phyloP scores from a whole-genome alignment of 1,140 invertebrate species.

The Drosophila ohnishii region DNA sequence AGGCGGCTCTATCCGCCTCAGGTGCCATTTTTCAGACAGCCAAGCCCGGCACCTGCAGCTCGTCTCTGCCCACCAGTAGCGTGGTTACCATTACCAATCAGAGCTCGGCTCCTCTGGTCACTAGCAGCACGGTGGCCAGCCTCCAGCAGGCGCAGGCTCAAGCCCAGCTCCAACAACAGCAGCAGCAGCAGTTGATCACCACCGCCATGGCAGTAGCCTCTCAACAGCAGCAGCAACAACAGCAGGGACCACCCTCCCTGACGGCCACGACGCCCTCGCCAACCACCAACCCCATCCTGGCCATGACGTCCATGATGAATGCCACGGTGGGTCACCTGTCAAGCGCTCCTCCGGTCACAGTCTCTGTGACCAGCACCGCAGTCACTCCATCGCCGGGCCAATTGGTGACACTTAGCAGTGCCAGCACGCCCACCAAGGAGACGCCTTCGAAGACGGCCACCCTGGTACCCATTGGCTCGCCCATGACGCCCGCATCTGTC shows the following conservation, averaged over 20 bases:
- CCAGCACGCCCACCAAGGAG: slow-evolving; percentile 61
- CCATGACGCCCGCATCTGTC: slow-evolving; percentile 17
- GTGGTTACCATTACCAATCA: slow-evolving; percentile 79
- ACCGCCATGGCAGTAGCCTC: slow-evolving; percentile 58
- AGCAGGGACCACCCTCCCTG: slow-evolving; percentile 40
- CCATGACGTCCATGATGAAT: slow-evolving; percentile 82
- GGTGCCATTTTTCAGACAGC: slow-evolving; percentile 64
- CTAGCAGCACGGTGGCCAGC: slow-evolving; percentile 66
- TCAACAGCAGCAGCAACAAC: slow-evolving; percentile 57
- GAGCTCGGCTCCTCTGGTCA: slow-evolving; percentile 65
- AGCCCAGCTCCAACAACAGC: slow-evolving; percentile 59
- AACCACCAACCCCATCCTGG: slow-evolving; percentile 76
- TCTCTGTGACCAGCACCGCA: slow-evolving; percentile 37
- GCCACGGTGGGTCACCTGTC: slow-evolving; percentile 64
- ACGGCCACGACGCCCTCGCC: slow-evolving; percentile 64
- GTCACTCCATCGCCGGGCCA: slow-evolving; percentile 39
- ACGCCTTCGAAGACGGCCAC: slow-evolving; percentile 47
- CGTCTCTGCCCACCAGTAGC: slow-evolving; percentile 59
- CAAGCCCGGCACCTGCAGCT: slow-evolving; percentile 47
- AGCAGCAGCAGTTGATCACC: slow-evolving; percentile 56
- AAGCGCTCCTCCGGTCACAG: slow-evolving; percentile 42
- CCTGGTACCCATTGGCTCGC: slow-evolving; percentile 82
- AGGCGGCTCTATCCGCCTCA: slow-evolving; percentile 54
- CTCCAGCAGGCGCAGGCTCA: slow-evolving; percentile 67
- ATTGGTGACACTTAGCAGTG: slow-evolving; percentile 53